Evolutionary conservation across 2,797 vertebrate species (phyloP).

Genomic region (Myiotriccus ornatus): DNA sequence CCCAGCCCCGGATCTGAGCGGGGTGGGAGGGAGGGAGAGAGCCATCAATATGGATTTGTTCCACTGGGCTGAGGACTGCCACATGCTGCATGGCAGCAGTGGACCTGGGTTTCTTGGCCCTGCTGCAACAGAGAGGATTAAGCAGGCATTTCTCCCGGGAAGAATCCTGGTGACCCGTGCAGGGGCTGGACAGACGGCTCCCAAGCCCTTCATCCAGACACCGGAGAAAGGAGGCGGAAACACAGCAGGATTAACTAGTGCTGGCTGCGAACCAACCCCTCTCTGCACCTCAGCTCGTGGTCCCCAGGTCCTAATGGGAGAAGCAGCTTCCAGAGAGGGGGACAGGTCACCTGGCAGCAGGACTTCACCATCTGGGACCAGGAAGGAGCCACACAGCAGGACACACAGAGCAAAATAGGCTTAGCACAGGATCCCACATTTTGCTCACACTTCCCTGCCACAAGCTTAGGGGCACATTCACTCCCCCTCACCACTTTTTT

Average conservation of each 20-base stretch:
- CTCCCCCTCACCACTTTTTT: accelerated
- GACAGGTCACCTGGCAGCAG: background rate
- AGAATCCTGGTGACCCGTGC: background rate
- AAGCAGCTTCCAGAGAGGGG: background rate
- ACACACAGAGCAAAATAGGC: accelerated
- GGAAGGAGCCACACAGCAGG: accelerated
- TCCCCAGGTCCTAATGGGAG: background rate
- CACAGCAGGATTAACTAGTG: background rate
- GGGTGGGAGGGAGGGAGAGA: background rate
- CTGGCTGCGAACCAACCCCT: background rate
- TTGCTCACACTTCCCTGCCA: background rate
- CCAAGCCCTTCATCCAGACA: background rate
- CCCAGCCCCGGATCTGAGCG: accelerated
- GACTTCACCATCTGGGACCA: background rate
- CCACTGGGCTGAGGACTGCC: background rate
- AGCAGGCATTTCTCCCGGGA: background rate
- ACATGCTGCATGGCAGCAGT: accelerated
- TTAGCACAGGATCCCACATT: accelerated
- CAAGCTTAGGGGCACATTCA: accelerated
- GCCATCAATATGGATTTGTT: background rate
- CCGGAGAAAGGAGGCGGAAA: background rate
- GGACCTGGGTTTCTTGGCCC: background rate
- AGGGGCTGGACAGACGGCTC: background rate
- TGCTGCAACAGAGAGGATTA: background rate
- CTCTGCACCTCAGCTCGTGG: too few relatives aligned